These are phyloP conservation scores for Archilochus colubris DNA, from an alignment of 2,113 vertebrate species.

Conservation along the genomic window DNA sequence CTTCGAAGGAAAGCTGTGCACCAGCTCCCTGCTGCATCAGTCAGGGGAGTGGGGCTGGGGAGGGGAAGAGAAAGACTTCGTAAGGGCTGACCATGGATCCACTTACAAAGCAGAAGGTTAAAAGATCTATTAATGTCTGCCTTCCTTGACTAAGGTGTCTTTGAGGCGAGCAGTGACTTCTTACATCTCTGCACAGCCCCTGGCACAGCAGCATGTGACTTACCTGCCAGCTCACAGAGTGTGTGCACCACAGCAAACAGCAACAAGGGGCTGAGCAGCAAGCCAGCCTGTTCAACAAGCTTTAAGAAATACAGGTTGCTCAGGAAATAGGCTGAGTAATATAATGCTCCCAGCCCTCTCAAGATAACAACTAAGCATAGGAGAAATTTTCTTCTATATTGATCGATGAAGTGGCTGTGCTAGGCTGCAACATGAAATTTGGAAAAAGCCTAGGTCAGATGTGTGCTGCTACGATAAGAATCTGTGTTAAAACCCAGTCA, in stretches of 20 bases:
- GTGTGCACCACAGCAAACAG: background rate
- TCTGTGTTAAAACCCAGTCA: background rate
- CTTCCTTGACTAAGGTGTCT: background rate
- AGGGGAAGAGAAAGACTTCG: background rate
- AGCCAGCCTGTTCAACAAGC: background rate
- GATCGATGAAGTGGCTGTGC: background rate
- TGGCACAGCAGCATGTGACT: accelerated
- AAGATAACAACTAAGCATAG: background rate
- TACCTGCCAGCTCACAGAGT: background rate
- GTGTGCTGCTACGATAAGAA: background rate
- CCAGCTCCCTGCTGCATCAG: background rate
- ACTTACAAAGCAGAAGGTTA: background rate
- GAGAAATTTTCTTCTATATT: background rate
- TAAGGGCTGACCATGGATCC: background rate
- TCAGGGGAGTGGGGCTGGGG: background rate
- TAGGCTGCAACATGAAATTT: background rate
- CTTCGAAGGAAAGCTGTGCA: background rate
- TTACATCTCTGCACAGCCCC: background rate
- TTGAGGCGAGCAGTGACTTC: background rate
- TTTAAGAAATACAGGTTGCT: background rate
- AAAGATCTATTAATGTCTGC: background rate
- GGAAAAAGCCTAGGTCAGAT: background rate
- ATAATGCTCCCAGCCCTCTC: background rate
- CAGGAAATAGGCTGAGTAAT: background rate
- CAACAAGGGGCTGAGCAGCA: background rate